Conservation (phyloP, 2,797 vertebrate species). For the Sitta carolinensis region DNA sequence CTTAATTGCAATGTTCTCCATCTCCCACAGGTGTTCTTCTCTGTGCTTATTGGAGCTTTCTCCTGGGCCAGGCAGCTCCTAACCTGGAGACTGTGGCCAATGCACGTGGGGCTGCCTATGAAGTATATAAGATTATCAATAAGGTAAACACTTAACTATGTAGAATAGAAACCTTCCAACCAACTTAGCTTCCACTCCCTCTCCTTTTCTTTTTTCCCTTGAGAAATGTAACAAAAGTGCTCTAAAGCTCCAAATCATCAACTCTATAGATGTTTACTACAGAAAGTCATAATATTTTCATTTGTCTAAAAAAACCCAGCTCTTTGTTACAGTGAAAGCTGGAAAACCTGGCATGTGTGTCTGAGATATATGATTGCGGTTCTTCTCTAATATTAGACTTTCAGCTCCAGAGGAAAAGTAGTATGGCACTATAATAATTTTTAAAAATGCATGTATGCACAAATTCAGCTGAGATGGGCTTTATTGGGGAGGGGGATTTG, state of each 20-base stretch:
- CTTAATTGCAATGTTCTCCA: background rate
- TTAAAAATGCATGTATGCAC: background rate
- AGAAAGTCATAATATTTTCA: background rate
- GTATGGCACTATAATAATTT: background rate
- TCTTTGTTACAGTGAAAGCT: background rate
- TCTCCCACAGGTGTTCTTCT: conserved; percentile 74
- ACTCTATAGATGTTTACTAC: background rate
- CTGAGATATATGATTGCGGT: background rate
- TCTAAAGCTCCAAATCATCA: background rate
- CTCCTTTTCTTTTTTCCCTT: background rate
- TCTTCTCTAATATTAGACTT: background rate
- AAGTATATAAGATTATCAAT: conserved; percentile 77
- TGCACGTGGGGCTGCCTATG: conserved; percentile 77
- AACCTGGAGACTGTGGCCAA: conserved; percentile 77
- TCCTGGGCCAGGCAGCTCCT: conserved; percentile 76
- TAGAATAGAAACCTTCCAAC: background rate
- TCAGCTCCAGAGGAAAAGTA: background rate
- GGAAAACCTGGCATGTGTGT: background rate
- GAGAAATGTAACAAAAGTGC: background rate
- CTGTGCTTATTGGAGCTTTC: conserved; percentile 73
- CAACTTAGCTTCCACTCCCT: background rate
- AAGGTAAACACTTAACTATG: conserved; percentile 52
- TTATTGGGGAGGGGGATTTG: background rate
- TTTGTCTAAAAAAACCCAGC: background rate
- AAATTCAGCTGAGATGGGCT: background rate